Base-by-base conservation (phyloP, 2,797 vertebrate genomes). In the Basileuterus tristriatus region DNA sequence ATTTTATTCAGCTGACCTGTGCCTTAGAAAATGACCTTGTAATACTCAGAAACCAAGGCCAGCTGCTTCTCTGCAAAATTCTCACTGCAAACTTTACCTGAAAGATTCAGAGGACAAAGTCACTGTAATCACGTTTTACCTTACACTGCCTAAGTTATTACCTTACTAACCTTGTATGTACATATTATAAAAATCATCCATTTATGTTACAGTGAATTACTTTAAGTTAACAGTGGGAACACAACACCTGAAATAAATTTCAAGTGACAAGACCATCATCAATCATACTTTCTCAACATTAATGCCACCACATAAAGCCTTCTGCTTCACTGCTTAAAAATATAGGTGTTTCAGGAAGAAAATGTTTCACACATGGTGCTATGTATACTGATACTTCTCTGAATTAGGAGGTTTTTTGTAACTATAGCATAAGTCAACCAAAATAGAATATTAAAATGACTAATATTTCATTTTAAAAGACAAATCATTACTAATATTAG, bases 171-270 rank as follows among this genome's bases (percentile, higher is more conserved):
- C 97, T 97, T 97, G 94, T 78, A 79, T 94, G 88, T 92, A 95
- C 87, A 78, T 87, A 96, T 97, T 97, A 98, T 91, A 97, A 98
- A 98, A 97, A 97, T 89, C 97, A 98, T 96, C 94, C 95, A 98
- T 98, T 97, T 97, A 96, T 96, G 96, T 97, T 97, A 95, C 84
- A 97, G 96, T 72, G 89, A 98, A 97, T 97, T 96, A 97, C 96
- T 96, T 62, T 76, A 87, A 83, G 84, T 94, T 96, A 97, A 97
- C 93, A 92, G 67, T 89, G 90, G 89, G 91, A 98, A 97, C 81
- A 87, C 58, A 96, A 90, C 86, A 97, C 95, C 96, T 97, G 96
- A 97, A 97, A 94, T 94, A 84, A 97, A 98, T 98, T 94, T 95
- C 95, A 98, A 97, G 95, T 92, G 96, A 97, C 95, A 97, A 96